These are phyloP conservation scores for Nothoprocta perdicaria DNA, from an alignment of 2,113 vertebrate species.

Conservation along the genomic window DNA sequence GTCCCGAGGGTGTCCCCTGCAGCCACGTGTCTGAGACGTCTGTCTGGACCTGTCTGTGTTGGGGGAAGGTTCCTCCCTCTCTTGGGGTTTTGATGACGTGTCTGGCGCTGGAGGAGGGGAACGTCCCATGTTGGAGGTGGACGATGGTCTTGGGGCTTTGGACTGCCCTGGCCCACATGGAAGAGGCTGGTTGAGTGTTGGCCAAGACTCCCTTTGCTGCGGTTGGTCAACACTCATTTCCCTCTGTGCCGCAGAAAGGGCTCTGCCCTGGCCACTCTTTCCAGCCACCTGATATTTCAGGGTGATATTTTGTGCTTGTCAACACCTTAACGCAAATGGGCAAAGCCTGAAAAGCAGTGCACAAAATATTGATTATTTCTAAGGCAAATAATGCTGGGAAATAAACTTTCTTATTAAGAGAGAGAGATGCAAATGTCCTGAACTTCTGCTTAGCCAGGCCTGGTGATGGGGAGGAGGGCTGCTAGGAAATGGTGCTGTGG, in stretches of 20 bases:
- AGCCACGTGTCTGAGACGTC: neutral
- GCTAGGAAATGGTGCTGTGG: fast-evolving
- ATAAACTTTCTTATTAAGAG: neutral
- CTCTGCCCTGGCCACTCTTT: neutral
- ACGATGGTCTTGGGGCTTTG: neutral
- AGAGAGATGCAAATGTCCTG: neutral
- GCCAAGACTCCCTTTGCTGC: neutral
- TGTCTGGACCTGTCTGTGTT: neutral
- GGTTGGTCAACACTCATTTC: neutral
- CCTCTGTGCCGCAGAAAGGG: neutral
- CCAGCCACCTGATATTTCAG: neutral
- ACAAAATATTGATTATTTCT: neutral
- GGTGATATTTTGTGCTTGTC: neutral
- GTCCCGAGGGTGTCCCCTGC: neutral
- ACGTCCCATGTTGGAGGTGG: fast-evolving
- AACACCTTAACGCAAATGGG: neutral
- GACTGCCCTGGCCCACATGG: neutral
- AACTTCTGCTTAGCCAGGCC: neutral
- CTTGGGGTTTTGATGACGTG: neutral
- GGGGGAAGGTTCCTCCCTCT: neutral
- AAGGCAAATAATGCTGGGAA: neutral
- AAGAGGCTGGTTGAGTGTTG: neutral
- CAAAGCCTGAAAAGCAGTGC: neutral
- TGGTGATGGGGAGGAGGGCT: neutral
- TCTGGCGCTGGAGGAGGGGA: fast-evolving